These are phyloP conservation scores for Serranus cabrilla DNA, from an alignment of 2,797 vertebrate species.

Conservation along the genomic window DNA sequence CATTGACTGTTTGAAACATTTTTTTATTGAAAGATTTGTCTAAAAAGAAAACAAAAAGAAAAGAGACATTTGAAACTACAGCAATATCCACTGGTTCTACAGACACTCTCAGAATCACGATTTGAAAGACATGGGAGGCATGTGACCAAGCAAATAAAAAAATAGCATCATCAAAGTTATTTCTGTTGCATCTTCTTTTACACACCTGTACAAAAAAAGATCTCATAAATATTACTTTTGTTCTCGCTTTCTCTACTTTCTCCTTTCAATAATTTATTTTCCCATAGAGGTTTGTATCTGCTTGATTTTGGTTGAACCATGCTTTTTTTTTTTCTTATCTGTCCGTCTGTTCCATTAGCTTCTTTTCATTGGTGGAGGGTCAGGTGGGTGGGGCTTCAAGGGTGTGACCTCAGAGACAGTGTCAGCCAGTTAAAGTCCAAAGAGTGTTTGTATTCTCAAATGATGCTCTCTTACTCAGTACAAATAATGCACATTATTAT, in stretches of 20 bases:
- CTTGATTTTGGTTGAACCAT: constrained; percentile 78
- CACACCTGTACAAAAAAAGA: constrained; percentile 86
- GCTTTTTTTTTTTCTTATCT: constrained; percentile 45
- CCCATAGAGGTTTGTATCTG: constrained; percentile 78
- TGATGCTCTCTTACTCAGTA: not conserved
- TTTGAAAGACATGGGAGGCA: constrained; percentile 86
- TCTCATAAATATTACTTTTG: constrained; percentile 86
- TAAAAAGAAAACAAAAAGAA: constrained; percentile 90
- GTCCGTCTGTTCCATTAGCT: constrained; percentile 37
- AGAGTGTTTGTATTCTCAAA: not conserved
- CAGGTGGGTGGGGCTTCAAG: constrained; percentile 33
- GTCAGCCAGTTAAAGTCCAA: constrained; percentile 24
- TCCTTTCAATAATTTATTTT: constrained; percentile 80
- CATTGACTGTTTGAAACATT: constrained; percentile 56
- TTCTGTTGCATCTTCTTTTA: constrained; percentile 85
- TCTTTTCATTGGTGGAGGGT: constrained; percentile 60
- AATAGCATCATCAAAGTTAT: constrained; percentile 85
- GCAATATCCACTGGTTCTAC: constrained; percentile 97
- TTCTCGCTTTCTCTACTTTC: constrained; percentile 53
- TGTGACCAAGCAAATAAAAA: constrained; percentile 88
- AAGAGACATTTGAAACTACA: constrained; percentile 97
- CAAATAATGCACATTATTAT: constrained; percentile 8
- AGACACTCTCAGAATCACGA: constrained; percentile 92
- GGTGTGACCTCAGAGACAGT: constrained; percentile 29
- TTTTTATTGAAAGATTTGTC: constrained; percentile 96